Evolutionary conservation across 2,113 vertebrate genomes (phyloP).

Genomic region (Bufo bufo): DNA sequence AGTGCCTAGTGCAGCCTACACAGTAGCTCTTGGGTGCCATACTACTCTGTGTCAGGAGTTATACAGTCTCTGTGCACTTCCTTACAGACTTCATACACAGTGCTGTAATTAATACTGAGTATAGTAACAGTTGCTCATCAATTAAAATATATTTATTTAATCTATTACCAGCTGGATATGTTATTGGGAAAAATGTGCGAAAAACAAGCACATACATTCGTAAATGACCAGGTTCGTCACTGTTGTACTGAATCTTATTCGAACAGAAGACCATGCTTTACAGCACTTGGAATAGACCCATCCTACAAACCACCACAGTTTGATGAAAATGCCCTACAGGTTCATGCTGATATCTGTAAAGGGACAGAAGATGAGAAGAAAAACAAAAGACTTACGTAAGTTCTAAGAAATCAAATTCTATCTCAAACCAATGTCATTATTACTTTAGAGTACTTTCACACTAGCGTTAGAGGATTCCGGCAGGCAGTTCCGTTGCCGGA

Average conservation of each 20-base stretch:
- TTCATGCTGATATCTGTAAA: slow-evolving; percentile 62
- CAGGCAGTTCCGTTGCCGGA: no score
- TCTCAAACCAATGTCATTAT: neutral
- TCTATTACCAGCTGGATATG: slow-evolving; percentile 64
- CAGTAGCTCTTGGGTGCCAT: neutral
- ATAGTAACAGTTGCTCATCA: neutral
- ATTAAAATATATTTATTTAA: neutral
- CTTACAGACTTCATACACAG: neutral
- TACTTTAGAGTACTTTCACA: no score
- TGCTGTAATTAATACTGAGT: neutral
- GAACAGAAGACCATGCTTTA: slow-evolving; percentile 69
- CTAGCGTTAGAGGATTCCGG: no score
- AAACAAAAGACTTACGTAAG: slow-evolving; percentile 63
- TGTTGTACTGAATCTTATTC: slow-evolving; percentile 71
- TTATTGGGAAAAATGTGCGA: slow-evolving; percentile 69
- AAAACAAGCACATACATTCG: slow-evolving; percentile 61
- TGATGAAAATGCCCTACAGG: slow-evolving; percentile 63
- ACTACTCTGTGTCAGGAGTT: neutral
- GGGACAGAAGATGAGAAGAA: slow-evolving; percentile 48
- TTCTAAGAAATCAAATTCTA: neutral
- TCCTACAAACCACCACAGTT: slow-evolving; percentile 67
- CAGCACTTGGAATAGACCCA: slow-evolving; percentile 64
- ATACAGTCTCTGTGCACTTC: neutral
- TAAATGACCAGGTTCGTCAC: slow-evolving; percentile 66
- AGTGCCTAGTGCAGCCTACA: neutral